A percentile compares a stretch with the other conserved stretches of the same genome.
phyloP scores from a whole-genome alignment of 2,113 vertebrate genomes.

The Greenwoodochromis staneri region DNA sequence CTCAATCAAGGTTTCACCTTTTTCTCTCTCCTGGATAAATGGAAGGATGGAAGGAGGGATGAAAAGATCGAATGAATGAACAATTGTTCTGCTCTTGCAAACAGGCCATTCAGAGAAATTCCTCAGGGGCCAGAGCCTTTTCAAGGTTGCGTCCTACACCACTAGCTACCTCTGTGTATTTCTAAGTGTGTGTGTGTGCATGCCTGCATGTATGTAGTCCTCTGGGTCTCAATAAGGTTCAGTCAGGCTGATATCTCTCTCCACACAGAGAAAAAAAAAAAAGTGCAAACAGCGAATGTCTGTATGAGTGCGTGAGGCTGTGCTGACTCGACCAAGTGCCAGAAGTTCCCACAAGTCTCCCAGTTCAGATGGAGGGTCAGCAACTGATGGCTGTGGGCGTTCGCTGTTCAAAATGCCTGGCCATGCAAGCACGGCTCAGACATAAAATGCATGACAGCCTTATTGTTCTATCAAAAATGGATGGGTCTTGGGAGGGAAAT shows the following conservation, averaged over 20 bases:
- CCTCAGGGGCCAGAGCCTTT: slow-evolving; percentile 37
- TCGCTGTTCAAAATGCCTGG: slow-evolving; percentile 15
- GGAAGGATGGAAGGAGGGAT: slow-evolving; percentile 5
- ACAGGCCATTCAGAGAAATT: slow-evolving; percentile 53
- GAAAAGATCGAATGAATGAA: slow-evolving; percentile 30
- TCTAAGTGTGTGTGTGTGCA: neutral
- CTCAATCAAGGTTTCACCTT: slow-evolving; percentile 21
- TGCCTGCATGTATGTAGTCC: slow-evolving; percentile 35
- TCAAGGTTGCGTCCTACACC: slow-evolving; percentile 64
- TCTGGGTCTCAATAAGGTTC: slow-evolving; percentile 51
- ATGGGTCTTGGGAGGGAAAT: neutral
- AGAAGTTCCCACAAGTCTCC: slow-evolving; percentile 42
- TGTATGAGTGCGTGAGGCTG: neutral
- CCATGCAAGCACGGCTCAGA: neutral
- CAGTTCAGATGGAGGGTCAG: slow-evolving; percentile 41
- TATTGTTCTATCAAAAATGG: slow-evolving; percentile 6
- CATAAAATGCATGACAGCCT: neutral
- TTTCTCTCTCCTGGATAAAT: neutral
- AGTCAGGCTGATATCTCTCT: slow-evolving; percentile 43
- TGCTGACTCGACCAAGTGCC: slow-evolving; percentile 17
- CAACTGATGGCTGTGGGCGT: slow-evolving; percentile 33
- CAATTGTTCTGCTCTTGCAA: slow-evolving; percentile 51
- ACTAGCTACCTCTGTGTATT: slow-evolving; percentile 11
- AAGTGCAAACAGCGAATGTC: neutral
- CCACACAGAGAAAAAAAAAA: neutral